A percentile compares a stretch with the other conserved stretches of the same genome.
Conservation (phyloP, 2,113 vertebrate species). For the Oryzias melastigma region DNA sequence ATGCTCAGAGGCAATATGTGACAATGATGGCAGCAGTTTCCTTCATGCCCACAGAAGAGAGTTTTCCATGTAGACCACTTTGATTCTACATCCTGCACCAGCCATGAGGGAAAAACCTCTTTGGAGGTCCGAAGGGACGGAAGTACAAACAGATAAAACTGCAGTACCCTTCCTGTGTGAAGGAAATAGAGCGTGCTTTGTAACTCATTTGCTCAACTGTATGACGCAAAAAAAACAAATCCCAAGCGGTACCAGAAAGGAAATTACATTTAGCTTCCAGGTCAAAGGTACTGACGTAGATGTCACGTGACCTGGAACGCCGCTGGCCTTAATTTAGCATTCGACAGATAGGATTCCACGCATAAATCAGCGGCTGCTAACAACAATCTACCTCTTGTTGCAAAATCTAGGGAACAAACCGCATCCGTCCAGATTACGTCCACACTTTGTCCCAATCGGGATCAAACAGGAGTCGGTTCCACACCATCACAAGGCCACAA, state of each 20-base stretch:
- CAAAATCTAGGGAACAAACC: too few species aligned
- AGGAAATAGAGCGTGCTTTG: conserved; percentile 21
- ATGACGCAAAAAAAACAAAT: conserved; percentile 16
- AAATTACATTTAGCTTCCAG: conserved; percentile 38
- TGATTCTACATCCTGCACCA: conserved; percentile 32
- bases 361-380: too few species aligned
- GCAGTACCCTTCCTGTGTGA: conserved; percentile 25
- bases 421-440: too few species aligned
- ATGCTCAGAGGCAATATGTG: conserved; percentile 24
- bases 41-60: conserved; percentile 10
- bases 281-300: conserved; percentile 26
- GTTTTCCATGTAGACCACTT: background rate
- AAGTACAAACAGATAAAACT: conserved; percentile 40
- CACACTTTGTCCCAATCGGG: too few species aligned
- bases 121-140: conserved; percentile 22
- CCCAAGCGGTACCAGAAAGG: conserved; percentile 3
- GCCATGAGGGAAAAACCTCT: conserved; percentile 20
- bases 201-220: conserved; percentile 26
- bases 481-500: too few species aligned
- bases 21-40: background rate
- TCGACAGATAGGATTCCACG: too few species aligned
- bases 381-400: too few species aligned
- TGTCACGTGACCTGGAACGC: conserved; percentile 19
- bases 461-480: too few species aligned
- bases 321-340: conserved; percentile 18